Evolutionary conservation across 2,888 invertebrate genomes (phyloP).

Genomic region (Catocala nupta): DNA sequence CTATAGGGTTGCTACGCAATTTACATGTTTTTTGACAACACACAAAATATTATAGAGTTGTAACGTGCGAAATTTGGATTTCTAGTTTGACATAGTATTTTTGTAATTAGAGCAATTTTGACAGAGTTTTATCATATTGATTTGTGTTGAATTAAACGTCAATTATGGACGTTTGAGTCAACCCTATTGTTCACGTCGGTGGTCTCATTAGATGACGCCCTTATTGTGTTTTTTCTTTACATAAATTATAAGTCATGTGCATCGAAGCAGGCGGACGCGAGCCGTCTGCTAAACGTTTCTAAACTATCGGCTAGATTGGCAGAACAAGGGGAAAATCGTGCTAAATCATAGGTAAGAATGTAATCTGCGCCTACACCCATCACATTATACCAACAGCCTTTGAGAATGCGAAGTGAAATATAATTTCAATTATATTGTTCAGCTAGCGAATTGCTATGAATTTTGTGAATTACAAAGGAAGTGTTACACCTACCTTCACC

Average conservation of each 20-base stretch:
- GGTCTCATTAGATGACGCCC: constrained; percentile 79
- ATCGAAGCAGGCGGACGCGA: constrained; percentile 52
- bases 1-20: constrained; percentile 56
- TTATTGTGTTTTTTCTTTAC: constrained; percentile 62
- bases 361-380: constrained; percentile 23
- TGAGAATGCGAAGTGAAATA: constrained; percentile 44
- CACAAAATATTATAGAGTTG: too few species aligned
- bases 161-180: constrained; percentile 29
- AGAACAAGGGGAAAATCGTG: constrained; percentile 57
- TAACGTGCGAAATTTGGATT: too few species aligned
- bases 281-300: constrained; percentile 59
- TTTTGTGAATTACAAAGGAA: constrained; percentile 1
- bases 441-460: constrained; percentile 16
- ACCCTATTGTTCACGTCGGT: constrained; percentile 65
- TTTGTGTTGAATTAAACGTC: not conserved
- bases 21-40: not conserved
- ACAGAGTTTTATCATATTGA: not conserved
- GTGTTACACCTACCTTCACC: not conserved
- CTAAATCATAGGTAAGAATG: constrained; percentile 41
- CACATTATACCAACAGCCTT: constrained; percentile 19
- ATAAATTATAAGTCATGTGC: constrained; percentile 68
- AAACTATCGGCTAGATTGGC: constrained; percentile 63
- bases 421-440: constrained; percentile 45
- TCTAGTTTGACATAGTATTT: too few species aligned
- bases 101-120: too few species aligned